phyloP scores from a whole-genome alignment of 2,113 vertebrate genomes.

The Nyctereutes procyonoides region DNA sequence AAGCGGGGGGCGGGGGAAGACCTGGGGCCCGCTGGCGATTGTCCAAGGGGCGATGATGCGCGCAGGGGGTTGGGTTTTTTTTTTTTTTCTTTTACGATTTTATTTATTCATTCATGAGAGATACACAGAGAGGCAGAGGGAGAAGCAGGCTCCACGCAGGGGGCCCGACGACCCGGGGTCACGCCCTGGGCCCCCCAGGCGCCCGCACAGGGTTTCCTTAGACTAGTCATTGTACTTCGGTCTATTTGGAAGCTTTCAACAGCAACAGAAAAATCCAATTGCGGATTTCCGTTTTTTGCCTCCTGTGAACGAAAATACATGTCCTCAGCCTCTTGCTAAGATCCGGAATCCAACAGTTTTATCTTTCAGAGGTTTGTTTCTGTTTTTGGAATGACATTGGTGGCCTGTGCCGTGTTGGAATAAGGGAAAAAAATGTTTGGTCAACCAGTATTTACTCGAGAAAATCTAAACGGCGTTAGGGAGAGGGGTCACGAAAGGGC shows the following conservation, averaged over 20 bases:
- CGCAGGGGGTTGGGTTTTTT: too few relatives aligned
- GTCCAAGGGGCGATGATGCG: too few relatives aligned
- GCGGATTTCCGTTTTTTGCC: not conserved
- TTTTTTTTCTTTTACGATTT: too few relatives aligned
- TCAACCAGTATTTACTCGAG: not conserved
- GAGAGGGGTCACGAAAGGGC: not conserved
- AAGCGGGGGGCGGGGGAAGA: not conserved
- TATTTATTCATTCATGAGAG: too few relatives aligned
- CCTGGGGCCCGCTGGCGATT: too few relatives aligned
- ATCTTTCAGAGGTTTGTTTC: not conserved
- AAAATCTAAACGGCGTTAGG: not conserved
- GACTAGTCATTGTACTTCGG: not conserved
- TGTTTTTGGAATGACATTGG: not conserved
- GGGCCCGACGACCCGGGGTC: too few relatives aligned
- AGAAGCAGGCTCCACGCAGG: too few relatives aligned
- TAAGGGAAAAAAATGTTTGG: slow-evolving; percentile 21
- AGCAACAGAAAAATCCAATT: not conserved
- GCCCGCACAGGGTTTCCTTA: not conserved
- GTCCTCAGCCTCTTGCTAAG: not conserved
- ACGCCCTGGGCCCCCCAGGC: too few relatives aligned
- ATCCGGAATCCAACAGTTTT: not conserved
- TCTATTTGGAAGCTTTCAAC: not conserved
- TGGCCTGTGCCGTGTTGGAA: not conserved
- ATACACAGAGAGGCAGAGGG: too few relatives aligned
- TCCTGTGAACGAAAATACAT: not conserved